Base-by-base conservation (phyloP, 2,113 vertebrate species). In the Cettia cetti region DNA sequence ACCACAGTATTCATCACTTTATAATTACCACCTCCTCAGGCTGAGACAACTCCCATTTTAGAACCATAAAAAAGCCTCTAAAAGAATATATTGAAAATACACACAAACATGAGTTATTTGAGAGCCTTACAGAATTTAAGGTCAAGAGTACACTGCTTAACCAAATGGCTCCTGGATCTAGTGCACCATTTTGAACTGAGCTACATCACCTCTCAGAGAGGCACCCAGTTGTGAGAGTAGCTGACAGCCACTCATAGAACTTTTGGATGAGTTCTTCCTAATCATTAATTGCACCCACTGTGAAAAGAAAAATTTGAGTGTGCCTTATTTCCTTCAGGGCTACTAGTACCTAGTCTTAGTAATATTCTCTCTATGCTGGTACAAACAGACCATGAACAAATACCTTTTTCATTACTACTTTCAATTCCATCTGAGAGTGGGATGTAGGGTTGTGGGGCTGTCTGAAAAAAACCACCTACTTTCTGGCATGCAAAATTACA, bases 401-500 rank as follows among this genome's bases (percentile, higher is more conserved):
- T 18, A 86, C 5, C 11, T 66, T 88, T 87, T 90, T 77, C 63
- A 52, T 72, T 66, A 72, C 22, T 85, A 87, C 63, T 91, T 94
- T 79, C 42, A 69, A 33, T 87, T 89, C 63, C 63, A 52, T 80
- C 30, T 77, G 50, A 89, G 74, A 77, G 92, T 78, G 64, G 86
- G 89, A 53, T 89, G 87, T 13, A 57, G 10, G 23, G 26, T n/a
- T 79, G 22, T 28, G 28, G 23, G 1, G 19, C 91, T 77, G 39
- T 77, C 54, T 93, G 70, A 95, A 91, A 93, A 95, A 95, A 39
- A 86, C 65, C 59, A 1, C 78, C 82, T 92, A 86, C 84, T 75
- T 91, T 91, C 69, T 50, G n/a, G 39, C 52, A 89, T 47, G 27
- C 35, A 74, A 85, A 92, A 94, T 95, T 95, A 90, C 27, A 91